A percentile compares a stretch with the other conserved stretches of the same genome.
These are phyloP conservation scores for Oedothorax gibbosus DNA, from an alignment of 1,140 invertebrate species.

Conservation along the genomic window DNA sequence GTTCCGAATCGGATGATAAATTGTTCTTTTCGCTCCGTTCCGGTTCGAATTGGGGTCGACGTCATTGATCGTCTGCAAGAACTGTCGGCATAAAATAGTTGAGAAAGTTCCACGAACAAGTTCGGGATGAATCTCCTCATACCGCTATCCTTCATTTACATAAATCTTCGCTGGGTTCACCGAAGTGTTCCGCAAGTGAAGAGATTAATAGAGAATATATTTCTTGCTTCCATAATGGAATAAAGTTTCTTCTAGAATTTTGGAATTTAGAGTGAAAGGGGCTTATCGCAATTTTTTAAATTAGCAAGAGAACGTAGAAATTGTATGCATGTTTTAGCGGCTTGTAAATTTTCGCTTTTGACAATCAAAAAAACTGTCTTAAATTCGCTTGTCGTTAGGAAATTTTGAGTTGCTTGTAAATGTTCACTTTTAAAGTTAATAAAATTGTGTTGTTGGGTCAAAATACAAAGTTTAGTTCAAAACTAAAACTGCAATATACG, in stretches of 20 bases:
- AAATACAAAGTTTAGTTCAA: too few relatives aligned
- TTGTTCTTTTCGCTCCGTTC: constrained; percentile 41
- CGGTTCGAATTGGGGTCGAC: constrained; percentile 24
- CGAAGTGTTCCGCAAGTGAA: background rate
- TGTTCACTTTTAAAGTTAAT: too few relatives aligned
- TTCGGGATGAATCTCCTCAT: constrained; percentile 25
- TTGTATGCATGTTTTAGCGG: too few relatives aligned
- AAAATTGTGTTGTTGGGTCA: too few relatives aligned
- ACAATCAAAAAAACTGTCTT: too few relatives aligned
- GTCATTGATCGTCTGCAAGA: constrained; percentile 34
- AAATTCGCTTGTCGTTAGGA: too few relatives aligned
- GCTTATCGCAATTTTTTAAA: background rate
- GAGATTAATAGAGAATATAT: constrained; percentile 8
- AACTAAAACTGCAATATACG: too few relatives aligned
- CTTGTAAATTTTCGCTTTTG: too few relatives aligned
- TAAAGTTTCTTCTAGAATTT: background rate
- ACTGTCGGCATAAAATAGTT: constrained; percentile 15
- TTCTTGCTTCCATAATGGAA: constrained; percentile 8
- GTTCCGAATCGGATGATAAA: constrained; percentile 48
- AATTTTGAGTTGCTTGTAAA: too few relatives aligned
- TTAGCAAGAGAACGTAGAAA: too few relatives aligned
- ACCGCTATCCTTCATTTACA: constrained; percentile 33
- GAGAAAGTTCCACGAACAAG: constrained; percentile 20
- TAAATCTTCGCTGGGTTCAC: constrained; percentile 20
- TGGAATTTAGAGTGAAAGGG: background rate